phyloP scores from a whole-genome alignment of 2,888 invertebrate species.

The Bugula neritina region DNA sequence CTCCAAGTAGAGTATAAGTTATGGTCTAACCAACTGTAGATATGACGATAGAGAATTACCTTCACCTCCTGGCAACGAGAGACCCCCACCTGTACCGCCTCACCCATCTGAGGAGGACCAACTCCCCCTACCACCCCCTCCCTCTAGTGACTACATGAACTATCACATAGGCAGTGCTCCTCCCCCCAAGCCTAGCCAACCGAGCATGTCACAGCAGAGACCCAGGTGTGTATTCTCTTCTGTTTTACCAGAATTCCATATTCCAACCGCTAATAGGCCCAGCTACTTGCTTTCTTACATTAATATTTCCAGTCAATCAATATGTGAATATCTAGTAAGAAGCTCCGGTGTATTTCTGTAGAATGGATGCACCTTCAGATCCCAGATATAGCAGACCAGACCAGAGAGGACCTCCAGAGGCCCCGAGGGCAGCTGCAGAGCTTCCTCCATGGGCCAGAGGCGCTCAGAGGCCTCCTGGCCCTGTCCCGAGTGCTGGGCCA shows the following conservation, averaged over 20 bases:
- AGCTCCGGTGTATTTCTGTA: background rate
- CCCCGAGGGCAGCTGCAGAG: background rate
- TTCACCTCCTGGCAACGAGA: conserved; percentile 3
- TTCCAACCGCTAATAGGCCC: too few species aligned
- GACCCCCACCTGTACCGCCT: conserved; percentile 19
- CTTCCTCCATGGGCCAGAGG: conserved; percentile 15
- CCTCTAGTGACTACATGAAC: conserved; percentile 15
- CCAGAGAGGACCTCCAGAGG: background rate
- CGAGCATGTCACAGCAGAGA: background rate
- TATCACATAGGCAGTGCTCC: conserved; percentile 1
- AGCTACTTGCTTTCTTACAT: too few species aligned
- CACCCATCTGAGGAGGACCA: conserved; percentile 18
- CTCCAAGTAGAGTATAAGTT: too few species aligned
- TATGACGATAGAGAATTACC: conserved; percentile 6
- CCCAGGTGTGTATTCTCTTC: conserved; percentile 12
- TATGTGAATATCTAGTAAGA: too few species aligned
- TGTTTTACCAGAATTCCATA: too few species aligned
- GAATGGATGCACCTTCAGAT: background rate
- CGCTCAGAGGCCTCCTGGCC: background rate
- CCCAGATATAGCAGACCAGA: conserved; percentile 6
- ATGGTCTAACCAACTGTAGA: too few species aligned
- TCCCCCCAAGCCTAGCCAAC: background rate
- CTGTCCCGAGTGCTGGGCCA: too few species aligned
- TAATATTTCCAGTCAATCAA: too few species aligned
- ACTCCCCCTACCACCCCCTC: background rate